These are phyloP conservation scores for Lepidochitona cinerea DNA, from an alignment of 2,888 invertebrate genomes.

Conservation along the genomic window DNA sequence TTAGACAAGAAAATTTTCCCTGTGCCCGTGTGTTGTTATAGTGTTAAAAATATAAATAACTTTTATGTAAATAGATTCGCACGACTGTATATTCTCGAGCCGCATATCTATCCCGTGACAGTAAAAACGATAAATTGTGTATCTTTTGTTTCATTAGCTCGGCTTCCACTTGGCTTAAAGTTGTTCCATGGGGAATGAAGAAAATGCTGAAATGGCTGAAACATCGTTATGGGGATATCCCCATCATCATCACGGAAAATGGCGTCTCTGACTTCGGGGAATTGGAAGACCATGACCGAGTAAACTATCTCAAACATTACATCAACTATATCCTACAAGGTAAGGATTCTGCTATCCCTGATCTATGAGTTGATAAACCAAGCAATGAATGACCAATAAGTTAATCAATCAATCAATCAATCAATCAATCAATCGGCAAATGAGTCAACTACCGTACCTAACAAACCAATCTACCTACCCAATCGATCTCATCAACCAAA, in stretches of 20 bases:
- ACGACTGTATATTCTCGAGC: no score
- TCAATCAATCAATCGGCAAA: no score
- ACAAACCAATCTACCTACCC: no score
- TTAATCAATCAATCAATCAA: no score
- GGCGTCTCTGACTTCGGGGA: conserved; percentile 42
- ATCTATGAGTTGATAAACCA: not conserved
- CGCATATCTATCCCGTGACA: no score
- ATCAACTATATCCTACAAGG: conserved; percentile 58
- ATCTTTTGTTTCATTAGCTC: conserved; percentile 11
- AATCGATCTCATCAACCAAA: no score
- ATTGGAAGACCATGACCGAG: conserved; percentile 42
- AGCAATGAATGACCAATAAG: not conserved
- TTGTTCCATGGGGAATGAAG: conserved; percentile 36
- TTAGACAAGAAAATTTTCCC: no score
- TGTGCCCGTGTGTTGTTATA: no score
- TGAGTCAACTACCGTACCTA: no score
- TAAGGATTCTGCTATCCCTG: conserved; percentile 16
- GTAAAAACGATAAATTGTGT: no score
- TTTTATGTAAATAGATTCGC: no score
- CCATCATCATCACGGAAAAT: conserved; percentile 47
- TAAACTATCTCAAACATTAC: conserved; percentile 47
- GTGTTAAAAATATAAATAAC: no score
- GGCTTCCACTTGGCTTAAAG: conserved; percentile 28
- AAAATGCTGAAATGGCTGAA: conserved; percentile 37
- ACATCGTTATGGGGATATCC: conserved; percentile 25